Conservation (phyloP, 2,113 vertebrate genomes). For the Leiothrix lutea region DNA sequence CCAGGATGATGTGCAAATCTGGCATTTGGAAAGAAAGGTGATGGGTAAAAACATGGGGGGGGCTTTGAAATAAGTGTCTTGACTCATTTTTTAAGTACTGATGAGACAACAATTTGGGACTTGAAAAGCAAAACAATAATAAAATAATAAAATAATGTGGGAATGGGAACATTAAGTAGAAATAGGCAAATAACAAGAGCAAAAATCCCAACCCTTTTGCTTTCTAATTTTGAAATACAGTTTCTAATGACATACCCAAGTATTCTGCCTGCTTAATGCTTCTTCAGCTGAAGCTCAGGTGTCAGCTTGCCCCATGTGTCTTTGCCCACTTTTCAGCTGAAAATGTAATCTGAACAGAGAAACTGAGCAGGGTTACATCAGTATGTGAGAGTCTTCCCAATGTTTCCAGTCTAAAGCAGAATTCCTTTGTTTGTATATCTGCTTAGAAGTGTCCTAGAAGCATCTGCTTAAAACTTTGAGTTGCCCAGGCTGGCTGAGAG, state of each 20-base stretch:
- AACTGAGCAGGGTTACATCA: neutral
- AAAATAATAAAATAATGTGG: neutral
- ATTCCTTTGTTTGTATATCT: neutral
- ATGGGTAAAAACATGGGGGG: neutral
- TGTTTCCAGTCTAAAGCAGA: neutral
- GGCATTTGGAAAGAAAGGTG: neutral
- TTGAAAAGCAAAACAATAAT: neutral
- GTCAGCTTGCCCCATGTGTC: neutral
- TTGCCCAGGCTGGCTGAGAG: neutral
- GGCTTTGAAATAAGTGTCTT: neutral
- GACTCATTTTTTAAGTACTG: neutral
- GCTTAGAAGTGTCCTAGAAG: neutral
- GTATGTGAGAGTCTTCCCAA: neutral
- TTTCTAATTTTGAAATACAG: neutral
- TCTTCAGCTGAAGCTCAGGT: neutral
- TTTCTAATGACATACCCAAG: neutral
- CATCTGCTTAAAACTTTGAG: neutral
- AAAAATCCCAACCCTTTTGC: accelerated
- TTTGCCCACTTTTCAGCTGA: neutral
- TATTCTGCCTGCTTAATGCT: neutral
- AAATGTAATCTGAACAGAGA: neutral
- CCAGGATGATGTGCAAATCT: neutral
- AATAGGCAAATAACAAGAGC: neutral
- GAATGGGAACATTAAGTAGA: neutral
- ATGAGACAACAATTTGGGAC: neutral